These are phyloP conservation scores for Amaurobius ferox DNA, from an alignment of 2,888 invertebrate species.

Conservation along the genomic window DNA sequence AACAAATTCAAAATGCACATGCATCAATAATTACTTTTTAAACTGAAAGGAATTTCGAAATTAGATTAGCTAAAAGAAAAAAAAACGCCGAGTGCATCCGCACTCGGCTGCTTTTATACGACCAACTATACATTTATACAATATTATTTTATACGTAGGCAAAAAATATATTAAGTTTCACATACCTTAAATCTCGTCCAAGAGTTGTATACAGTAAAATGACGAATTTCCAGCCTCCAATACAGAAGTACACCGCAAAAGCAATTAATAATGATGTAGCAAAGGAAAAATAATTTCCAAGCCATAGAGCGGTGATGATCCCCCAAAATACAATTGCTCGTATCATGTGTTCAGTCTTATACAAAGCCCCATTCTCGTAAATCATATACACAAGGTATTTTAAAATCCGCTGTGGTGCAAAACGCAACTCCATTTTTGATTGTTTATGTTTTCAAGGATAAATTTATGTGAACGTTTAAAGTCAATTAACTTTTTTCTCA, in stretches of 20 bases:
- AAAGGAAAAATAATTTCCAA: constrained; percentile 43
- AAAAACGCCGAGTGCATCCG: neutral
- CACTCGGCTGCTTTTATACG: too few species aligned
- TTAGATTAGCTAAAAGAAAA: too few species aligned
- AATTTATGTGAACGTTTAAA: too few species aligned
- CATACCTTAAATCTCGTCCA: constrained; percentile 68
- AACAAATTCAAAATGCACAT: too few species aligned
- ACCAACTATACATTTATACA: too few species aligned
- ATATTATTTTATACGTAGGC: too few species aligned
- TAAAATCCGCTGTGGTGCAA: constrained; percentile 37
- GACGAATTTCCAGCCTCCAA: constrained; percentile 71
- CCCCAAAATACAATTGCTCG: constrained; percentile 56
- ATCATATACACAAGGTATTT: constrained; percentile 42
- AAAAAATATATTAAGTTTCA: neutral
- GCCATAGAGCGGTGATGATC: constrained; percentile 39
- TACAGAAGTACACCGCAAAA: constrained; percentile 45
- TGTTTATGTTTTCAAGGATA: too few species aligned
- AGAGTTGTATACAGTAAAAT: constrained; percentile 58
- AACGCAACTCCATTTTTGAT: constrained; percentile 31
- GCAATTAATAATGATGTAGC: constrained; percentile 31
- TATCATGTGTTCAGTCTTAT: constrained; percentile 63
- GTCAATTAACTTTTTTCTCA: too few species aligned
- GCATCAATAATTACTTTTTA: too few species aligned
- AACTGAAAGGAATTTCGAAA: too few species aligned
- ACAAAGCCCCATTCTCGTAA: constrained; percentile 62